A percentile compares a stretch with the other conserved stretches of the same genome.
Evolutionary conservation across 2,113 vertebrate genomes (phyloP).

Genomic region (Oriolus oriolus): DNA sequence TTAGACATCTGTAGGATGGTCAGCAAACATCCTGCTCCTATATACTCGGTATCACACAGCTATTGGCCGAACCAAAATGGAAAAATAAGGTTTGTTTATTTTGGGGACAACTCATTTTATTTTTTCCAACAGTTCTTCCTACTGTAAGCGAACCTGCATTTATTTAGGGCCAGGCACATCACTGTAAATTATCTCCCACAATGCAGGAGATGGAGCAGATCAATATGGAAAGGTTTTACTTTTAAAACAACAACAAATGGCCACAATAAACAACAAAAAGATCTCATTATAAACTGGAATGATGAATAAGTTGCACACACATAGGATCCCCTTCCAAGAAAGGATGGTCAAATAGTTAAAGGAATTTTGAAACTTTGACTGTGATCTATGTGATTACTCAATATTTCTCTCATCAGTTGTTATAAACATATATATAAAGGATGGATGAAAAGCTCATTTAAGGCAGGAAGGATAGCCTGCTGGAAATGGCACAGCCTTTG

Average conservation of each 20-base stretch:
- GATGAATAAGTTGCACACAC: not conserved
- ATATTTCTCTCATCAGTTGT: constrained; percentile 46
- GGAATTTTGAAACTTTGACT: constrained; percentile 7
- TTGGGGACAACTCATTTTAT: not conserved
- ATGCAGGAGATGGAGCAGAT: constrained; percentile 8
- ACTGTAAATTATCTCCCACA: constrained; percentile 12
- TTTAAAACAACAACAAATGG: constrained; percentile 17
- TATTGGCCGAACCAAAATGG: not conserved
- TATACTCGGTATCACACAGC: not conserved
- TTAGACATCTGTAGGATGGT: not conserved
- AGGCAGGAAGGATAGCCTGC: constrained; percentile 38
- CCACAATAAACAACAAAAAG: constrained; percentile 10
- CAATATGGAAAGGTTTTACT: constrained; percentile 5
- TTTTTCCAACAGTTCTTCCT: constrained; percentile 30
- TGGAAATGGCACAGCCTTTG: not conserved
- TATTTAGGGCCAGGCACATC: not conserved
- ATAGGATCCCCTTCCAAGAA: not conserved
- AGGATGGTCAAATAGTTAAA: constrained; percentile 16
- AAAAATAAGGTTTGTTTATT: constrained; percentile 29
- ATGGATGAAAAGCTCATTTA: constrained; percentile 40
- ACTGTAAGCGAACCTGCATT: constrained; percentile 33
- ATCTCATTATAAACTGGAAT: not conserved
- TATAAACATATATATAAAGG: constrained; percentile 14
- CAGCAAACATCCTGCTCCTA: not conserved
- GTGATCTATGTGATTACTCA: constrained; percentile 18